These are phyloP conservation scores for Dendrolimus pini DNA, from an alignment of 2,888 invertebrate species.

Conservation along the genomic window DNA sequence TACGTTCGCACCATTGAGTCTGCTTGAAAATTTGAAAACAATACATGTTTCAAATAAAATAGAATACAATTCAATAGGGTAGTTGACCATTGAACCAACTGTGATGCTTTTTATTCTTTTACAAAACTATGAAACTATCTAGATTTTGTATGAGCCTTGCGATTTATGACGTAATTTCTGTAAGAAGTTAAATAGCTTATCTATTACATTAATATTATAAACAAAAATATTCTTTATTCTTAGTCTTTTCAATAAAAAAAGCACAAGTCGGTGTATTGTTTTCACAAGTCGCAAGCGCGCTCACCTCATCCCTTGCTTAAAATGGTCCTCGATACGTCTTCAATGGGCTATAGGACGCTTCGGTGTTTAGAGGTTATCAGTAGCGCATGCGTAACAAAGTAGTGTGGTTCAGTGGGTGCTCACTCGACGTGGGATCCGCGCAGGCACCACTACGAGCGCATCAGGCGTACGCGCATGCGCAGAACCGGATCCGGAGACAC, in stretches of 20 bases:
- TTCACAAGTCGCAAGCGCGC: neutral
- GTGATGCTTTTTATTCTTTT: no score
- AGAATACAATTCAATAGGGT: no score
- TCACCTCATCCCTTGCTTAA: neutral
- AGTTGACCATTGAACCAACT: no score
- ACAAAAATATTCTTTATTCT: no score
- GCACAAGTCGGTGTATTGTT: no score
- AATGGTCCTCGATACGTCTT: neutral
- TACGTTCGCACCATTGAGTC: neutral
- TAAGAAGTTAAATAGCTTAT: no score
- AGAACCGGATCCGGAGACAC: slow-evolving; percentile 82
- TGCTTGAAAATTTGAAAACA: neutral
- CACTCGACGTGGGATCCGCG: slow-evolving; percentile 93
- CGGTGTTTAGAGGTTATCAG: slow-evolving; percentile 15
- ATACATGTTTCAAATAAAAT: no score
- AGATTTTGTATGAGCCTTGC: no score
- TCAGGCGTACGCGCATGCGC: slow-evolving; percentile 82
- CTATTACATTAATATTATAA: no score
- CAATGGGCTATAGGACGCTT: neutral
- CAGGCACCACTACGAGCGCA: slow-evolving; percentile 92
- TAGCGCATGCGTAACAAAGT: slow-evolving; percentile 80
- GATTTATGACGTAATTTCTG: no score
- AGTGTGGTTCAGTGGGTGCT: slow-evolving; percentile 70
- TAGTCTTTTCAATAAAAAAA: no score
- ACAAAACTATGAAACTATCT: no score